Percentiles rank a stretch among this genome's conserved stretches.
Evolutionary conservation across 2,797 vertebrate genomes (phyloP).

Genomic region (Hydrophis major): DNA sequence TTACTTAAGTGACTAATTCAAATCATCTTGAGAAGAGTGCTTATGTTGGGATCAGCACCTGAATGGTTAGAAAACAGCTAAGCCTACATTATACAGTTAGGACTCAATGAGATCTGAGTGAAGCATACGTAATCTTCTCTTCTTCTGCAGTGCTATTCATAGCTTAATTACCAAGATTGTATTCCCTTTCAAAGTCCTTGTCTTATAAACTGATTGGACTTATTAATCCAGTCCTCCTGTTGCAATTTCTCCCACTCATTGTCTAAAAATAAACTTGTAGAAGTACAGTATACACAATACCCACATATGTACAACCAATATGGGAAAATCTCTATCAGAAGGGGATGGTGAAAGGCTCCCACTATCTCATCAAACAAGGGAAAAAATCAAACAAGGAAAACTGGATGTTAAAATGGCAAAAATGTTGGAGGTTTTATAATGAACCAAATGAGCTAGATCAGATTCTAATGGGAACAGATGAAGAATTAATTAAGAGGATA

Average conservation of each 20-base stretch:
- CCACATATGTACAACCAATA: not conserved
- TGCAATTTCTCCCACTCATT: not conserved
- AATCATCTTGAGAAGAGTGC: slow-evolving; percentile 28
- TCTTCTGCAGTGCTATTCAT: not conserved
- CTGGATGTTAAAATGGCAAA: not conserved
- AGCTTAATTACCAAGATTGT: not conserved
- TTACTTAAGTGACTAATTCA: slow-evolving; percentile 14
- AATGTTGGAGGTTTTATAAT: not conserved
- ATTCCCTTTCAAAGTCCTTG: not conserved
- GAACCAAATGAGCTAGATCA: too few species aligned
- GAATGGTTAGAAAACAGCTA: slow-evolving; percentile 25
- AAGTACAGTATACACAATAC: not conserved
- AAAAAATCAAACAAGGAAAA: not conserved
- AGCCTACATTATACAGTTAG: not conserved
- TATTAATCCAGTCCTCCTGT: not conserved
- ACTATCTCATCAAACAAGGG: not conserved
- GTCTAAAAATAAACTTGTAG: not conserved
- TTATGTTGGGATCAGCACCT: not conserved
- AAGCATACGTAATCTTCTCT: not conserved
- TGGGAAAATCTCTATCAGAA: not conserved
- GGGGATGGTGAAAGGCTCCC: not conserved
- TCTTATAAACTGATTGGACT: not conserved
- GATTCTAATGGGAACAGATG: too few species aligned
- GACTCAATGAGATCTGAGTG: not conserved
- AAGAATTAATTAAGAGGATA: too few species aligned